Conservation (phyloP, 2,888 invertebrate genomes). For the Blastobasis adustella region DNA sequence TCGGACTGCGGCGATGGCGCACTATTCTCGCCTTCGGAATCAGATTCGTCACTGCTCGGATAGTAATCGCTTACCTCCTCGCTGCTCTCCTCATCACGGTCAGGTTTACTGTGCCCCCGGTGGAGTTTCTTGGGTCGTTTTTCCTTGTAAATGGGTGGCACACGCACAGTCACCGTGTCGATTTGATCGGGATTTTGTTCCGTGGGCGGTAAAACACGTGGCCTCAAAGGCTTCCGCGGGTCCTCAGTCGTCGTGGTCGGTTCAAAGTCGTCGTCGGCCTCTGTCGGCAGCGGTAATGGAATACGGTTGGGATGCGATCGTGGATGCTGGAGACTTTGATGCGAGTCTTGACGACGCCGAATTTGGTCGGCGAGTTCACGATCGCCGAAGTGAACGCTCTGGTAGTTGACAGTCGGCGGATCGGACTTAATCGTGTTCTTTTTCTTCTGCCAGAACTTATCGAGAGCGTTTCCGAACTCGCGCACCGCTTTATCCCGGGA, state of each 20-base stretch:
- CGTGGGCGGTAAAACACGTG: slow-evolving; percentile 63
- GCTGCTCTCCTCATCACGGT: slow-evolving; percentile 31
- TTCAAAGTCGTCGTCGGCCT: slow-evolving; percentile 34
- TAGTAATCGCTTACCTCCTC: slow-evolving; percentile 18
- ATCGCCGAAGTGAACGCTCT: slow-evolving; percentile 61
- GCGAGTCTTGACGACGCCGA: slow-evolving; percentile 26
- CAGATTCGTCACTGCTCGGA: slow-evolving; percentile 14
- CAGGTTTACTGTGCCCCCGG: slow-evolving; percentile 29
- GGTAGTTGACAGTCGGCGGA: slow-evolving; percentile 40
- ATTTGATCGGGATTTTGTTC: slow-evolving; percentile 67
- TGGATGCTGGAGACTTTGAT: slow-evolving; percentile 38
- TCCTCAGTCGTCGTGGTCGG: slow-evolving; percentile 64
- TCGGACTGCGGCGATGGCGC: slow-evolving; percentile 35
- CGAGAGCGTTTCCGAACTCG: slow-evolving; percentile 54
- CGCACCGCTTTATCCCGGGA: slow-evolving; percentile 49
- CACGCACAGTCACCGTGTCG: slow-evolving; percentile 66
- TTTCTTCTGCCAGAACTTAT: slow-evolving; percentile 59
- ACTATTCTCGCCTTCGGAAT: slow-evolving; percentile 33
- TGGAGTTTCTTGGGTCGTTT: slow-evolving; percentile 61
- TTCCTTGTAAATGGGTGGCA: slow-evolving; percentile 64
- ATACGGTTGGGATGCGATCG: slow-evolving; percentile 32
- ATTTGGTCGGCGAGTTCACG: slow-evolving; percentile 37
- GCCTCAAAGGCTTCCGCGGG: slow-evolving; percentile 48
- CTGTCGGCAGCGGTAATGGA: slow-evolving; percentile 27
- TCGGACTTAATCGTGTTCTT: slow-evolving; percentile 25